phyloP scores from a whole-genome alignment of 1,140 invertebrate genomes.

The Zaprionus nigranus region DNA sequence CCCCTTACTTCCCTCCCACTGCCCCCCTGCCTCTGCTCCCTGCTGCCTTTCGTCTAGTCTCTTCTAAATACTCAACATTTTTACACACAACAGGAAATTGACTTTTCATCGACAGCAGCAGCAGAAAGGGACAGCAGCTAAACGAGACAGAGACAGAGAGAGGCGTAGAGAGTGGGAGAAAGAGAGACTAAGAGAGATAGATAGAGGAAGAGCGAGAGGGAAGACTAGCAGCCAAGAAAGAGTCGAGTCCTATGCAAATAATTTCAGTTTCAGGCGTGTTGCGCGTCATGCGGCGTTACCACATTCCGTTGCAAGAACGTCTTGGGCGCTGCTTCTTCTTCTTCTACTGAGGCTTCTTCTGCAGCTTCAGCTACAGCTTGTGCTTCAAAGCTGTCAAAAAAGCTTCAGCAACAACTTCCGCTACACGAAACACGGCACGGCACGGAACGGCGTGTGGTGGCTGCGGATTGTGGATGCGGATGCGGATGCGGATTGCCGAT shows the following conservation, averaged over 20 bases:
- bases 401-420: constrained; percentile 79
- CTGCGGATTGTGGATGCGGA: neutral
- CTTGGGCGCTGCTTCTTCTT: neutral
- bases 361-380: constrained; percentile 23
- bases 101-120: constrained; percentile 72
- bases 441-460: neutral
- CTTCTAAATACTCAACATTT: constrained; percentile 60
- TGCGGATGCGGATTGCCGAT: neutral
- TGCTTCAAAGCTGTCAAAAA: constrained; percentile 70
- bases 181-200: neutral
- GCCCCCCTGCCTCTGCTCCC: neutral
- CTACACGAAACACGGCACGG: constrained; percentile 44
- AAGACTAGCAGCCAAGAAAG: neutral
- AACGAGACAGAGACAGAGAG: constrained; percentile 1
- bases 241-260: constrained; percentile 72
- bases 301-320: constrained; percentile 56
- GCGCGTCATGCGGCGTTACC: constrained; percentile 71
- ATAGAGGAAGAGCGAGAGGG: constrained; percentile 2
- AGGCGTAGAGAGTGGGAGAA: neutral
- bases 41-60: constrained; percentile 13
- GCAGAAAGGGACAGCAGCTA: constrained; percentile 10
- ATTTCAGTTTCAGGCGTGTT: constrained; percentile 58
- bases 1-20: neutral
- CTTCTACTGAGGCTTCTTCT: constrained; percentile 28
- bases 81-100: constrained; percentile 77